phyloP scores from a whole-genome alignment of 2,797 vertebrate species.

The Pseudochaenichthys georgianus region DNA sequence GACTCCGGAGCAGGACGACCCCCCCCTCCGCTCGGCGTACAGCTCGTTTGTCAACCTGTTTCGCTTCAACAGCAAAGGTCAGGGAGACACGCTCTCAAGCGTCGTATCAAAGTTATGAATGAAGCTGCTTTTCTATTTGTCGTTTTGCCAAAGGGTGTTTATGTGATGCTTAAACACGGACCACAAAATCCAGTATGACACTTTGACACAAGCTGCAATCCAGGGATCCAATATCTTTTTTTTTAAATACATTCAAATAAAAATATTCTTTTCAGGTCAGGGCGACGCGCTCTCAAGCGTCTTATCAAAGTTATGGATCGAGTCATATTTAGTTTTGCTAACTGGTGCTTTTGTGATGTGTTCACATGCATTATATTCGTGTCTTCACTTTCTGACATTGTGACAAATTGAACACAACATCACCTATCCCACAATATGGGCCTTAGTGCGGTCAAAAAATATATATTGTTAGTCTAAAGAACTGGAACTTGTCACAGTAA shows the following conservation, averaged over 20 bases:
- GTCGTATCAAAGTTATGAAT: neutral
- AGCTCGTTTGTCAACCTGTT: conserved; percentile 99
- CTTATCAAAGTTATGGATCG: neutral
- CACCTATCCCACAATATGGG: too few relatives aligned
- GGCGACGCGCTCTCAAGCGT: neutral
- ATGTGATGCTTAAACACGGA: too few relatives aligned
- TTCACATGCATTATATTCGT: neutral
- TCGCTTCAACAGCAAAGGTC: conserved; percentile 97
- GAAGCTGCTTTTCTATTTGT: neutral
- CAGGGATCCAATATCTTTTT: too few relatives aligned
- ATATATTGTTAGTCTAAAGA: too few relatives aligned
- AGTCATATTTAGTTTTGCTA: too few relatives aligned
- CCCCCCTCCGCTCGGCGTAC: conserved; percentile 96
- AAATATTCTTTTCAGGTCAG: conserved; percentile 80
- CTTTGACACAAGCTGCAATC: too few relatives aligned
- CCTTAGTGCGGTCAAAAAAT: too few relatives aligned
- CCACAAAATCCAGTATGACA: too few relatives aligned
- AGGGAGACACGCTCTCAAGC: conserved; percentile 2
- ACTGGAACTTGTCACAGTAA: too few relatives aligned
- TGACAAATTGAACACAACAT: too few relatives aligned
- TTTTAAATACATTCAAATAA: too few relatives aligned
- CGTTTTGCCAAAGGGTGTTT: neutral
- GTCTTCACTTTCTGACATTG: too few relatives aligned
- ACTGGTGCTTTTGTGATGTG: neutral
- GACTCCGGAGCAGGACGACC: conserved; percentile 97